Evolutionary conservation across 2,888 invertebrate genomes (phyloP).

Genomic region (Lasioglossum leucozonium): DNA sequence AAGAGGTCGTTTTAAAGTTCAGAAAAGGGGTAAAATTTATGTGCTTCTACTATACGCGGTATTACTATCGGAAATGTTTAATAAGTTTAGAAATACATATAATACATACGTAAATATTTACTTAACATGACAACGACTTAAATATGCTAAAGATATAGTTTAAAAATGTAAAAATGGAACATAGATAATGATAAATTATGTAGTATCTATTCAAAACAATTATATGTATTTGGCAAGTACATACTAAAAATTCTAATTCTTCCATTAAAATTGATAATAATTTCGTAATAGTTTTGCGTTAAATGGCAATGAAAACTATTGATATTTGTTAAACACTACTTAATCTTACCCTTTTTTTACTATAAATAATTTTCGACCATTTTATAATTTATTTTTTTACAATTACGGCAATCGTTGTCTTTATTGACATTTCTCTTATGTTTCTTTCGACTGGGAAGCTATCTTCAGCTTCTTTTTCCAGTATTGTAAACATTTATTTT

Average conservation of each 20-base stretch:
- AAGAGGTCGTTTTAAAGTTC: background rate
- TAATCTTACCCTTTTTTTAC: background rate
- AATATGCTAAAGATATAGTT: background rate
- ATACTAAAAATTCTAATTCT: background rate
- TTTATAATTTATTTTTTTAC: background rate
- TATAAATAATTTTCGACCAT: background rate
- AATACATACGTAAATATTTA: background rate
- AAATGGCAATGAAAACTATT: background rate
- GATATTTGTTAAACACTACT: background rate
- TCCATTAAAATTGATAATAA: background rate
- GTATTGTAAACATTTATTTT: background rate
- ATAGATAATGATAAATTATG: too few species aligned
- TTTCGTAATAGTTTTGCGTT: background rate
- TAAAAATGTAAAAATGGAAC: background rate
- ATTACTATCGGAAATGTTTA: background rate
- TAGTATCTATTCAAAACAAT: too few species aligned
- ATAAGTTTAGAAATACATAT: background rate
- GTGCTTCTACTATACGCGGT: background rate
- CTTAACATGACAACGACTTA: background rate
- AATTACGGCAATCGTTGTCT: background rate
- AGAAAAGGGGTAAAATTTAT: background rate
- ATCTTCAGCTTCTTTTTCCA: background rate
- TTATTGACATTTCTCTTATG: background rate
- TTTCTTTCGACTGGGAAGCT: background rate
- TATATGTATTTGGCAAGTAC: background rate